A percentile compares a stretch with the other conserved stretches of the same genome.
Evolutionary conservation across 2,888 invertebrate species (phyloP).

Genomic region (Papilio protenor): DNA sequence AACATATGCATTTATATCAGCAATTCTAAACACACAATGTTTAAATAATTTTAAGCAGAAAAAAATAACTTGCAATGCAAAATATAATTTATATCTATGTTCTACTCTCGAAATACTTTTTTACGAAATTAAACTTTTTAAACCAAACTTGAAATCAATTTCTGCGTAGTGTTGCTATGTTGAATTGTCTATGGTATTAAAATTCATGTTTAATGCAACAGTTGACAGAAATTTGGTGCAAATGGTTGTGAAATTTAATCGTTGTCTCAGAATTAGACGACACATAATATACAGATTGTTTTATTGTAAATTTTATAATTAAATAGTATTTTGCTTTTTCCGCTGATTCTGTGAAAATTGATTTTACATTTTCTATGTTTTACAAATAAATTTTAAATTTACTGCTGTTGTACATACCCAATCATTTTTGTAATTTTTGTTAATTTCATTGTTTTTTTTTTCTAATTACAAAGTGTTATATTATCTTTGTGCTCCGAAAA

Average conservation of each 20-base stretch:
- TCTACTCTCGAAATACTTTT: background rate
- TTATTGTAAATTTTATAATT: conserved; percentile 22
- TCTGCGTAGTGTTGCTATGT: conserved; percentile 27
- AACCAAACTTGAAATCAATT: conserved; percentile 11
- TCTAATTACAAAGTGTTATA: background rate
- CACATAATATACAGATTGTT: conserved; percentile 27
- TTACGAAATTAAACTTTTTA: background rate
- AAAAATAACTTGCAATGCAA: background rate
- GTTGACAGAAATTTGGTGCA: conserved; percentile 48
- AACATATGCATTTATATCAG: conserved; percentile 23
- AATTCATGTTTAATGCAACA: conserved; percentile 27
- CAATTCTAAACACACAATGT: background rate
- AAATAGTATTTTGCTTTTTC: conserved; percentile 8
- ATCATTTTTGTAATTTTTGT: background rate
- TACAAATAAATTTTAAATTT: background rate
- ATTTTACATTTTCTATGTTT: background rate
- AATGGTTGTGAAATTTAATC: conserved; percentile 52
- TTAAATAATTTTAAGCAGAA: background rate
- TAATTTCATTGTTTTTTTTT: background rate
- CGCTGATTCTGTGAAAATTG: background rate
- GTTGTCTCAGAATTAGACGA: conserved; percentile 36
- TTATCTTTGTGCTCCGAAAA: background rate
- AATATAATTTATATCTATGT: background rate
- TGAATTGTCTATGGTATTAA: conserved; percentile 5
- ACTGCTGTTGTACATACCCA: background rate